Evolutionary conservation across 1,140 invertebrate species (phyloP), one percentile per base, ranked within the genome.

Genomic region (Drosophila kikkawai): DNA sequence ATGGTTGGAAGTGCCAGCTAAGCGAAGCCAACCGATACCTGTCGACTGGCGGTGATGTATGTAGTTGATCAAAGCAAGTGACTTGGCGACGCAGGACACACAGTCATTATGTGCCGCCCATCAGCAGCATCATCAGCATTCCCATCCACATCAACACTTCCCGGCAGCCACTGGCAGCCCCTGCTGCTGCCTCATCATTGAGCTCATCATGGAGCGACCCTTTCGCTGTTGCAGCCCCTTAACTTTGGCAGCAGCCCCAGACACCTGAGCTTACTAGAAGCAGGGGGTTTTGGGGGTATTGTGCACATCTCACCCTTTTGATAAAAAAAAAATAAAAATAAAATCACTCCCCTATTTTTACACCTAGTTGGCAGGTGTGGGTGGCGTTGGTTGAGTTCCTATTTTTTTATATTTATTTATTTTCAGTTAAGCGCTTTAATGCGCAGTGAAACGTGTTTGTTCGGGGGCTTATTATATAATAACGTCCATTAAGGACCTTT

Each of bases 401-500:
- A 48, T 58, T 73, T 73, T 55, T 53, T 67, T 34, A 17, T 51
- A 51, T 51, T 44, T 75, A 77, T 83, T 84, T 84, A 84, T 84
- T 80, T 78, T 58, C 68, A 74, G 65, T 80, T 84, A 84, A 84
- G 78, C 67, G 79, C 69, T 82, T 79, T 73, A 86, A 86, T 86
- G 82, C 78, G 70, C 68, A 58, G 32, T 61, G 77, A 79, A 69
- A 79, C 78, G 85, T 82, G 85, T 85, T 90, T 82, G 85, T 74
- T 81, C 60, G 63, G 60, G 48, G 66, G 85, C 85, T 90, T 88
- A 90, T 90, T 88, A 88, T 90, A 88, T 85, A 88, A 90, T 85
- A 85, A 84, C 78, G 87, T 88, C 79, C 85, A 88, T 88, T 88
- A 90, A 61, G 81, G 82, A 56, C 75, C 76, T 90, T 88, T 88